Base-by-base conservation (phyloP, 2,888 invertebrate genomes). In the Aromia moschata region DNA sequence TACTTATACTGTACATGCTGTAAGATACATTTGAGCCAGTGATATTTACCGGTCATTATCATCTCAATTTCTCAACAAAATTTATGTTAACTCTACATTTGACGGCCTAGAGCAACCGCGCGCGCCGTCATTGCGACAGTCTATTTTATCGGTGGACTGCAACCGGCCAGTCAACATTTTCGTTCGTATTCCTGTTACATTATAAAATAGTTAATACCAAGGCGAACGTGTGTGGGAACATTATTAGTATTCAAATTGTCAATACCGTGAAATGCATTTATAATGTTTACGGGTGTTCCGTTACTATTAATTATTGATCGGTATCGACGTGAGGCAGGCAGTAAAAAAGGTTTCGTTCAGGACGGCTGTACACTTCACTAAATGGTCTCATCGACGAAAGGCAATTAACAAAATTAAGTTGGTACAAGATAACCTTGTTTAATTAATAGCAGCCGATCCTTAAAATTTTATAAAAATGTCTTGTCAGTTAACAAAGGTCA, bases 211-310 rank as follows among this genome's bases (percentile, higher is more conserved):
- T 25, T 43, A 43, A 43, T 16, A 45, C 25, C 47, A 49, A 49
- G 47, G 47, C 47, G 14, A 49, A 49, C 47, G 7, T 33, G 46
- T 36, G 37, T 49, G 37, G 25, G 37, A 49, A 49, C 47, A 49
- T 4, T 15, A 37, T 37, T 18, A 37, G 10, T 20, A 49, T 49
- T 49, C 37, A 37, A 37, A 49, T 37, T 37, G 47, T 16, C 20
- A n/a, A 38, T 18, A 49, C 20, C 37, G 20, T 49, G 45, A 45
- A 45, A 31, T 49, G 47, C 37, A 49, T 49, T 43, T 49, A 38
- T 20, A 49, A 49, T 47, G 36, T 36, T 17, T 11, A 11, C 17
- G 11, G 46, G 3, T 7, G 47, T 49, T 36, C 18, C 36, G 33
- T 37, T 36, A 37, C 16, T 37, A 49, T 49, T 49, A 49, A 38